Evolutionary conservation across 2,113 vertebrate species (phyloP).

Genomic region (Actinemys pallida): DNA sequence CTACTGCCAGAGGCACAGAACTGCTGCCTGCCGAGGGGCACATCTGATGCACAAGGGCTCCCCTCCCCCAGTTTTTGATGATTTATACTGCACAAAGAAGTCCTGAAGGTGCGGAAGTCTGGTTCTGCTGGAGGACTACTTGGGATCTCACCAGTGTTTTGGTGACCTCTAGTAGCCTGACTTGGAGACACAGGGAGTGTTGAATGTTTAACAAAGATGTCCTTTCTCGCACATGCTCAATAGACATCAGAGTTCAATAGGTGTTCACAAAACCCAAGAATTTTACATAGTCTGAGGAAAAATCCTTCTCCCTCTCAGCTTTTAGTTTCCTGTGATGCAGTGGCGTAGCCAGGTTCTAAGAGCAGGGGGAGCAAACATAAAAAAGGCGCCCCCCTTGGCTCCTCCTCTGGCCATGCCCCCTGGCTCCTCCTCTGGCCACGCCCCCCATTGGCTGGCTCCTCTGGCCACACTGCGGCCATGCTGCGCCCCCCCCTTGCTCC

Average conservation of each 20-base stretch:
- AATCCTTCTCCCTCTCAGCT: neutral
- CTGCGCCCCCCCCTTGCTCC: too few relatives aligned
- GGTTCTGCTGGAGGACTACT: fast-evolving
- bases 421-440: too few relatives aligned
- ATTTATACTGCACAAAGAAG: neutral
- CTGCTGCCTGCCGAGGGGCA: neutral
- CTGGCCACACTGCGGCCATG: too few relatives aligned
- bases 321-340: neutral
- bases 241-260: neutral
- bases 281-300: neutral
- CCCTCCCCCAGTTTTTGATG: fast-evolving
- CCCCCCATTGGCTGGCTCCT: too few relatives aligned
- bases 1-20: neutral
- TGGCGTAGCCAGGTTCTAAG: too few relatives aligned
- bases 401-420: too few relatives aligned
- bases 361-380: too few relatives aligned
- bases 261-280: neutral
- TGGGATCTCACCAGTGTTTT: neutral
- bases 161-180: neutral
- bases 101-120: neutral
- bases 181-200: neutral
- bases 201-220: neutral
- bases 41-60: neutral
- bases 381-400: too few relatives aligned
- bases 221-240: neutral